Percentiles rank a stretch among this genome's conserved stretches.
These are phyloP conservation scores for Sebastes nivosus DNA, from an alignment of 2,797 vertebrate species.

Conservation along the genomic window DNA sequence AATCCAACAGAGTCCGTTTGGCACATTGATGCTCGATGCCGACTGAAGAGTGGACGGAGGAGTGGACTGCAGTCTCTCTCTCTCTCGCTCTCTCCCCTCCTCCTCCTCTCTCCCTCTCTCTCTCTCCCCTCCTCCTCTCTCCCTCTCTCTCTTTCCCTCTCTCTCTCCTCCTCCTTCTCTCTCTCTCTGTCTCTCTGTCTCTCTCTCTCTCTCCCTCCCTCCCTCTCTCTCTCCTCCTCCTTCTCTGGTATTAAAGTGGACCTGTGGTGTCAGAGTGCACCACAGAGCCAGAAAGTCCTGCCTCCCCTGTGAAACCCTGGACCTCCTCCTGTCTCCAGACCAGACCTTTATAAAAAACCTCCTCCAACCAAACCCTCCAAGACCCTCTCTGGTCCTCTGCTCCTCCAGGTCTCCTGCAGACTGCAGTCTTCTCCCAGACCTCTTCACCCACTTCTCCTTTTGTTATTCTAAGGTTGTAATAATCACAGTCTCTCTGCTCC, in stretches of 20 bases:
- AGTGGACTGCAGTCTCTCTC: slow-evolving; percentile 35
- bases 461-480: slow-evolving; percentile 64
- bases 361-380: neutral
- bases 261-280: slow-evolving; percentile 69
- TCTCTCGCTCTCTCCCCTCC: neutral
- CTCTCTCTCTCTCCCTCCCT: slow-evolving; percentile 3
- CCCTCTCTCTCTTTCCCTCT: slow-evolving; percentile 20
- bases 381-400: slow-evolving; percentile 39
- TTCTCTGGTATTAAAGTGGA: slow-evolving; percentile 60
- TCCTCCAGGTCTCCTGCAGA: neutral
- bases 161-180: neutral
- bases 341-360: slow-evolving; percentile 30
- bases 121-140: neutral
- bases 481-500: slow-evolving; percentile 37
- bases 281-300: slow-evolving; percentile 69
- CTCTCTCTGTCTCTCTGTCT: too few relatives aligned
- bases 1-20: slow-evolving; percentile 26
- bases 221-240: slow-evolving; percentile 28
- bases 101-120: too few relatives aligned
- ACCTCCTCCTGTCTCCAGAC: slow-evolving; percentile 69
- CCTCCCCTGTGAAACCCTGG: slow-evolving; percentile 72
- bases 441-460: slow-evolving; percentile 26
- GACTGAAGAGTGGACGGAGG: slow-evolving; percentile 25
- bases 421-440: neutral
- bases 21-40: slow-evolving; percentile 58